Evolutionary conservation across 2,797 vertebrate genomes (phyloP), one percentile per base, ranked within the genome.

Genomic region (Gallirallus australis): DNA sequence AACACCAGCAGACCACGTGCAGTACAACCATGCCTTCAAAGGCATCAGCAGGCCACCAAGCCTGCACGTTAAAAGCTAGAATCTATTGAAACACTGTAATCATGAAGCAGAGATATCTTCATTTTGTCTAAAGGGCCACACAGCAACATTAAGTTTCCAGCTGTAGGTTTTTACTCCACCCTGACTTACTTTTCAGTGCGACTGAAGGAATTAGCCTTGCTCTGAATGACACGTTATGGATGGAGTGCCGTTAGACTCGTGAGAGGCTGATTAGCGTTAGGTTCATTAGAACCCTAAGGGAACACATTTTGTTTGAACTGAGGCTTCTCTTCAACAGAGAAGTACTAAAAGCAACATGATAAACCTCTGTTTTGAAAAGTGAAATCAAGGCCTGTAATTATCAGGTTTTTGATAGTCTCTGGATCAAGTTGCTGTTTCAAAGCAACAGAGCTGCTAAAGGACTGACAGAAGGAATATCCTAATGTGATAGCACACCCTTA

Each of bases 261-360:
- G 25, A 94, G 91, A 94, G 90, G 63, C 6, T 90, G 87, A 96
- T 85, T 64, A 31, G 71, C 8, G 50, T 39, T 71, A 93, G 31
- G 35, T 60, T 78, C 28, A 30, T 82, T 82, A 76, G 54, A 89
- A 69, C 66, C 65, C 10, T n/a, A 52, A 79, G 45, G n/a, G 78
- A 94, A 81, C 13, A 5, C 14, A 12, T 50, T 70, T 13, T 27
- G 8, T 30, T 82, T 37, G 42, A 83, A 81, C 31, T n/a, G n/a
- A 53, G 15, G 39, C 20, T 54, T 87, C 65, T 81, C 57, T 69
- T 81, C 52, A 60, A 16, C 39, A 60, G 39, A 52, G 18, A 40
- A 78, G 23, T 19, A 47, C 31, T 40, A n/a, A 37, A 56, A 48
- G 16, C 16, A 35, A 81, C 65, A 66, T 25, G 56, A 89, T 12